These are phyloP conservation scores for Halictus quadricinctus DNA, from an alignment of 2,888 invertebrate species.

Conservation along the genomic window DNA sequence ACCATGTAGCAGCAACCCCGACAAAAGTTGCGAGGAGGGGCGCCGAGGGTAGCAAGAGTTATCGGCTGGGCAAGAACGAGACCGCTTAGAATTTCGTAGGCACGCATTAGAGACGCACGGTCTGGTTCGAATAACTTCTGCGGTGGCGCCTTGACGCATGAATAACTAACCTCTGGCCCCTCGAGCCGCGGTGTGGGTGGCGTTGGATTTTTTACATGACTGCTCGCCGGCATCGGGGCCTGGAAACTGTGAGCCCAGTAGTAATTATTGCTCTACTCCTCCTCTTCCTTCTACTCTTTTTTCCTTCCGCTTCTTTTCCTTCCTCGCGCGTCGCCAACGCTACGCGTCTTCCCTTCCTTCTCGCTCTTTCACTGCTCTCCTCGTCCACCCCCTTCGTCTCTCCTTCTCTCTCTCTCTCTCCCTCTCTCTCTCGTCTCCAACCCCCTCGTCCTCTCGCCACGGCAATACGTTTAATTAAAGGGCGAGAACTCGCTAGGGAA, in stretches of 20 bases:
- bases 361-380: slow-evolving; percentile 18
- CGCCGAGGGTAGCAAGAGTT: slow-evolving; percentile 13
- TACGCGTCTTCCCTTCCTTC: slow-evolving; percentile 4
- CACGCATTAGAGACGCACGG: slow-evolving; percentile 74
- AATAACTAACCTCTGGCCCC: slow-evolving; percentile 80
- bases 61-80: slow-evolving; percentile 26
- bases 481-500: slow-evolving; percentile 53
- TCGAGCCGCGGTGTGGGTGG: slow-evolving; percentile 76
- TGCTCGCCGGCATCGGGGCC: slow-evolving; percentile 70
- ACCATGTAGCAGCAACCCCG: neutral
- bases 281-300: slow-evolving; percentile 53
- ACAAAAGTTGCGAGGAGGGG: slow-evolving; percentile 25
- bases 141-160: slow-evolving; percentile 80
- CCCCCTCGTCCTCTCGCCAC: slow-evolving; percentile 23
- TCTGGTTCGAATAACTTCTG: slow-evolving; percentile 78
- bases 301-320: slow-evolving; percentile 55
- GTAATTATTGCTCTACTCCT: slow-evolving; percentile 74
- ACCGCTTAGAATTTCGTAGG: slow-evolving; percentile 67
- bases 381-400: neutral
- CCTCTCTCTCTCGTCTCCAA: neutral
- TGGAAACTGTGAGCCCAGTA: slow-evolving; percentile 75
- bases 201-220: slow-evolving; percentile 78
- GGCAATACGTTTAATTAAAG: slow-evolving; percentile 61
- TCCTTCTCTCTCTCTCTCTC: slow-evolving; percentile 30
- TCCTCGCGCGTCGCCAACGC: slow-evolving; percentile 47